phyloP scores from a whole-genome alignment of 2,888 invertebrate species.

The Drosophila melanosoma region DNA sequence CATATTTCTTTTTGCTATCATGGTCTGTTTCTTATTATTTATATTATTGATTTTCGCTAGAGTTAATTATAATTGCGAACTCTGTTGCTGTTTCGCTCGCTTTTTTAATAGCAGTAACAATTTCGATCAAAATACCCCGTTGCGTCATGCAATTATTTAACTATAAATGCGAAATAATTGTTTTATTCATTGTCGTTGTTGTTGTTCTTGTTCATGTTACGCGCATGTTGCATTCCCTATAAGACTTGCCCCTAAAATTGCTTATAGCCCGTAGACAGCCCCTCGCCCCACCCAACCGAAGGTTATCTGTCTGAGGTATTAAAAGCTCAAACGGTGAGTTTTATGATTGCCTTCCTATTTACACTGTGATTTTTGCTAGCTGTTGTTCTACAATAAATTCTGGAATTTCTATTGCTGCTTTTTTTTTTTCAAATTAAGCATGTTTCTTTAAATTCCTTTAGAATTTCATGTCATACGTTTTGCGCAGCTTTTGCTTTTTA shows the following conservation, averaged over 20 bases:
- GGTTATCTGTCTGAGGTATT: conserved; percentile 21
- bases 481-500: background rate
- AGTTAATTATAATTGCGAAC: conserved; percentile 6
- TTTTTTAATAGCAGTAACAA: background rate
- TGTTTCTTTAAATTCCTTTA: background rate
- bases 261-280: background rate
- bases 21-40: conserved; percentile 47
- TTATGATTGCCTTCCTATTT: background rate
- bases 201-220: conserved; percentile 32
- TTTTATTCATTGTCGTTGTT: conserved; percentile 18
- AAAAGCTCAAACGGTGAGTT: conserved; percentile 20
- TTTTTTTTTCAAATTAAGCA: background rate
- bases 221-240: conserved; percentile 46
- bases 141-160: conserved; percentile 28
- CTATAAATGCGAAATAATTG: background rate
- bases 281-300: background rate
- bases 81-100: background rate
- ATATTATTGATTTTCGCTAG: conserved; percentile 55
- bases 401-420: background rate
- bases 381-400: background rate
- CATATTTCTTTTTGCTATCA: background rate
- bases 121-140: background rate
- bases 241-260: conserved; percentile 23
- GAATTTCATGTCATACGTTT: background rate
- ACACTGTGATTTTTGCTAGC: background rate